Evolutionary conservation across 2,113 vertebrate genomes (phyloP).

Genomic region (Centropus unirufus): DNA sequence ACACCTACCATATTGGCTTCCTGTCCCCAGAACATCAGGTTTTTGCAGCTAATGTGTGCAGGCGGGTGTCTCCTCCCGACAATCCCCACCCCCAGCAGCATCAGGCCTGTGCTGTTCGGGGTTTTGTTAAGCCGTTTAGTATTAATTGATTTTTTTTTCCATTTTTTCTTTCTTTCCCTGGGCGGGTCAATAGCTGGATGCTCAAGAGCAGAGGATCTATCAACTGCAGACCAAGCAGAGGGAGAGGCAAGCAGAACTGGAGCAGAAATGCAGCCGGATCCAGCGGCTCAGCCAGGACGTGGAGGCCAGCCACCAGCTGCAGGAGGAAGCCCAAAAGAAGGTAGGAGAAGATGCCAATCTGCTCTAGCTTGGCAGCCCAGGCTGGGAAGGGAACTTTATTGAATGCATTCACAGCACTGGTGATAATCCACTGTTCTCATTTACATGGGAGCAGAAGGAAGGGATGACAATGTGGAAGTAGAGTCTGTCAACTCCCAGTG

Average conservation of each 20-base stretch:
- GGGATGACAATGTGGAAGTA: background rate
- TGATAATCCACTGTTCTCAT: background rate
- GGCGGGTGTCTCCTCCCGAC: constrained; percentile 67
- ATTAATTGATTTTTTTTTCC: constrained; percentile 92
- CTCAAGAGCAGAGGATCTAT: constrained; percentile 89
- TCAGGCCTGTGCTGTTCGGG: constrained; percentile 71
- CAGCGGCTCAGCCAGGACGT: constrained; percentile 70
- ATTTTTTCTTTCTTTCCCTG: constrained; percentile 91
- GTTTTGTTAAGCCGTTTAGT: constrained; percentile 82
- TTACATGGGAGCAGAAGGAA: constrained; percentile 5
- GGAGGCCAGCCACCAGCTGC: constrained; percentile 64
- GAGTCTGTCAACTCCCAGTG: background rate
- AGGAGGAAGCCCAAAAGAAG: constrained; percentile 75
- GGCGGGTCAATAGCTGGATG: constrained; percentile 92
- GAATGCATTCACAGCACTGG: constrained; percentile 17
- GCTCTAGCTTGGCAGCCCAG: background rate
- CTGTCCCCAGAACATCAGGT: constrained; percentile 75
- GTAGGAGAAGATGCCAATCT: constrained; percentile 65
- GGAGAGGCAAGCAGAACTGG: constrained; percentile 82
- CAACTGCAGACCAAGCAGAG: constrained; percentile 84
- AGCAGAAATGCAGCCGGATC: constrained; percentile 73
- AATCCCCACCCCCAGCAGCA: constrained; percentile 72
- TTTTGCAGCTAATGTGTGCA: constrained; percentile 64
- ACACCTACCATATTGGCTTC: constrained; percentile 82
- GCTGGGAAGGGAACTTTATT: constrained; percentile 67